Evolutionary conservation across 2,797 vertebrate genomes (phyloP).

Genomic region (Petrocephalus schoutedeni): DNA sequence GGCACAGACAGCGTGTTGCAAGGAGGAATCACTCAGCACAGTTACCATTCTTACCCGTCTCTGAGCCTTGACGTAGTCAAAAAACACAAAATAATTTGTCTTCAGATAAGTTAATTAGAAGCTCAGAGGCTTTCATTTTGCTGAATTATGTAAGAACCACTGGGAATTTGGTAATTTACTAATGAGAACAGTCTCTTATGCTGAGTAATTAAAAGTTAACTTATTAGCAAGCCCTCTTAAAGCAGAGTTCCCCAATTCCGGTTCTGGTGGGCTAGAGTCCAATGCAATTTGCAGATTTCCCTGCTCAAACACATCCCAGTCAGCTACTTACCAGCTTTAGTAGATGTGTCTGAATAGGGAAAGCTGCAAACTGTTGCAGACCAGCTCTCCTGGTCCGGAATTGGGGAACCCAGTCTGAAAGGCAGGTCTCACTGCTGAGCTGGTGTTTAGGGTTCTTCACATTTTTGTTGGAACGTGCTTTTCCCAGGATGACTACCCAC

Average conservation of each 20-base stretch:
- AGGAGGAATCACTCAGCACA: background rate
- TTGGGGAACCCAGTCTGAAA: background rate
- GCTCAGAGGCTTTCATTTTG: background rate
- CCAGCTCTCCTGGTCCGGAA: background rate
- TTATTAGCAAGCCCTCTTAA: background rate
- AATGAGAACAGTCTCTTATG: background rate
- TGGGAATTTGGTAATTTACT: slow-evolving; percentile 6
- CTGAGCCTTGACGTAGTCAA: background rate
- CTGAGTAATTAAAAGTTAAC: slow-evolving; percentile 7
- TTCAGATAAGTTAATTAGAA: background rate
- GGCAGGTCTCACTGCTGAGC: background rate
- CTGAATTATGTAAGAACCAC: background rate
- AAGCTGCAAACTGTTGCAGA: background rate
- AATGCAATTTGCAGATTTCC: background rate
- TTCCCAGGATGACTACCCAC: slow-evolving; percentile 86
- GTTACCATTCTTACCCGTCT: background rate
- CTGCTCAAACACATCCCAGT: background rate
- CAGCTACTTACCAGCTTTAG: background rate
- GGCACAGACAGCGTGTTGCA: background rate
- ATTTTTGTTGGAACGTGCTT: background rate
- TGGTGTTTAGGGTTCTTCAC: background rate
- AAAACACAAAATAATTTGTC: background rate
- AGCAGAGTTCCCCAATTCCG: background rate
- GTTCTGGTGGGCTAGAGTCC: background rate
- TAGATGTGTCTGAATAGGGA: background rate